These are phyloP conservation scores for Epirrita christyi DNA, from an alignment of 2,888 invertebrate species.

Conservation along the genomic window DNA sequence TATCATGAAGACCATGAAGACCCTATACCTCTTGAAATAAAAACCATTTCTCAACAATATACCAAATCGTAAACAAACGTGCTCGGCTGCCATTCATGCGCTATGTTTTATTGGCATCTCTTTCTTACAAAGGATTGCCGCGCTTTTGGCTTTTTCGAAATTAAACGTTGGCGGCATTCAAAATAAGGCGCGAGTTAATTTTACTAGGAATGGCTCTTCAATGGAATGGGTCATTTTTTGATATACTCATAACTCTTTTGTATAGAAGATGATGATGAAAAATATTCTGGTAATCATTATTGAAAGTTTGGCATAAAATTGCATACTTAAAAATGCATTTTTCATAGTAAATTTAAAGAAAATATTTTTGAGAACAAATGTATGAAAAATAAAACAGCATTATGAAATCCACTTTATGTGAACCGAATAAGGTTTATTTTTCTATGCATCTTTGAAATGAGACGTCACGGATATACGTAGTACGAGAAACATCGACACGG, in stretches of 20 bases:
- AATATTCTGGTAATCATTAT: slow-evolving; percentile 46
- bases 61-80: slow-evolving; percentile 82
- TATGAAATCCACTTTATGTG: slow-evolving; percentile 39
- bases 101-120: slow-evolving; percentile 83
- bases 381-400: slow-evolving; percentile 52
- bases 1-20: slow-evolving; percentile 42
- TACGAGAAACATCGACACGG: slow-evolving; percentile 62
- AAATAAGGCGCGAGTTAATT: slow-evolving; percentile 80
- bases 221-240: slow-evolving; percentile 77
- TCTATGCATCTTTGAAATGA: slow-evolving; percentile 27
- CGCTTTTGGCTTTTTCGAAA: slow-evolving; percentile 79
- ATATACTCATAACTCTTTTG: slow-evolving; percentile 75
- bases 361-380: slow-evolving; percentile 73
- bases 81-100: slow-evolving; percentile 66
- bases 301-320: slow-evolving; percentile 32
- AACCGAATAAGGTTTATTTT: slow-evolving; percentile 45
- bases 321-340: slow-evolving; percentile 42
- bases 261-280: slow-evolving; percentile 54
- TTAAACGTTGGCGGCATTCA: slow-evolving; percentile 81
- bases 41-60: slow-evolving; percentile 77
- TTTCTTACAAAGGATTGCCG: slow-evolving; percentile 79
- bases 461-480: slow-evolving; percentile 82
- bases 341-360: slow-evolving; percentile 57
- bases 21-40: slow-evolving; percentile 73
- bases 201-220: slow-evolving; percentile 73